Evolutionary conservation across 2,888 invertebrate species (phyloP), one percentile per base, ranked within the genome.

Genomic region (Metalampra italica): DNA sequence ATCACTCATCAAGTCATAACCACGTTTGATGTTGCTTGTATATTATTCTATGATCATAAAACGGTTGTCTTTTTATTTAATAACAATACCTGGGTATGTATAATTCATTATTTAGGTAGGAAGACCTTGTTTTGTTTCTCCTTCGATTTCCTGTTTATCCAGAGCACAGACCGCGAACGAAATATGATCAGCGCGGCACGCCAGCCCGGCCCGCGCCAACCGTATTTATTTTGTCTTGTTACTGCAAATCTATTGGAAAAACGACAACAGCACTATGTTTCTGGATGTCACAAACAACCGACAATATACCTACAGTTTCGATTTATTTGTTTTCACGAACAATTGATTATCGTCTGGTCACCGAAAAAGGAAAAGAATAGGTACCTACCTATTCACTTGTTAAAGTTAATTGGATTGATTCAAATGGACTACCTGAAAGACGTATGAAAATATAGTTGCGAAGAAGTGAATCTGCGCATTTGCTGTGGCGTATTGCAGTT

Each of bases 181-280:
- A 81, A 81, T 78, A 78, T 78, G 79, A 79, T 77, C 75, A 68
- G 63, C 59, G 58, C 51, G 43, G 39, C 47, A n/a, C 39, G 38
- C 38, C 47, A 49, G 32, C 22, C 11, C 54, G 63, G 53, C 47
- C 60, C 60, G 53, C 55, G 61, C 63, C 66, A 65, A 63, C 60
- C 64, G 68, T 70, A 67, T 75, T 74, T 79, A 75, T 80, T 22
- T 81, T 81, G 75, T 75, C 79, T 76, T 78, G 78, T 79, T 79
- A 77, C 71, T 69, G 68, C 68, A 81, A 79, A 78, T 77, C 75
- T 79, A 78, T 77, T 70, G 79, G 78, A 80, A 80, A 75, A 75
- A 71, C 66, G 74, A 72, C 75, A 77, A 65, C 59, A 62, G 48
- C 59, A 53, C 57, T 57, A 62, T 59, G 56, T 61, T 7, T 22